Base-by-base conservation (phyloP, 1,140 invertebrate species). In the Meloidogyne hapla region DNA sequence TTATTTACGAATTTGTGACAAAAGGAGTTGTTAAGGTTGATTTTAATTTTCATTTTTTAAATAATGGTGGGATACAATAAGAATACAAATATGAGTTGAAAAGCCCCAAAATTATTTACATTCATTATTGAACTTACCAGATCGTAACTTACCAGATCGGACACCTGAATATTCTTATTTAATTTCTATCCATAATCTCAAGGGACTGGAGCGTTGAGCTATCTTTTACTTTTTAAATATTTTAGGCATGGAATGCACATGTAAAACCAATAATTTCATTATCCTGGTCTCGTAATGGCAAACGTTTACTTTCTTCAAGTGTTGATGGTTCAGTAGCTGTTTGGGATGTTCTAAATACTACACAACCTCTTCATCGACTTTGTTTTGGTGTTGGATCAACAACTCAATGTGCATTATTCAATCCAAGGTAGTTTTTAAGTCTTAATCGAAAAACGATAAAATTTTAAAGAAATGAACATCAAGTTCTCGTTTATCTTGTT, bases 171-270 rank as follows among this genome's bases (percentile, higher is more conserved):
- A n/a, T n/a, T n/a, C n/a, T n/a, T n/a, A n/a, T n/a, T n/a, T n/a
- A n/a, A n/a, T n/a, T n/a, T n/a, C n/a, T n/a, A n/a, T n/a, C n/a
- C n/a, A n/a, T n/a, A n/a, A n/a, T n/a, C n/a, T n/a, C n/a, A n/a
- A n/a, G n/a, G n/a, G n/a, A n/a, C n/a, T n/a, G n/a, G n/a, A n/a
- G n/a, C n/a, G n/a, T n/a, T n/a, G n/a, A n/a, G n/a, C n/a, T n/a
- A n/a, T 8, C 25, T 21, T 63, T n/a, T 21, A 2, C 3, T 33
- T 6, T 25, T 12, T 18, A 26, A 79, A 18, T 23, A n/a, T 69
- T 80, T 83, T 67, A 80, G 79, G 21, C 81, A 9, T 81, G 80
- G 80, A 75, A 61, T 62, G 81, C 76, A 18, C 80, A 81, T 74
- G 80, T 81, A 38, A 83, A 83, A 38, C 80, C 80, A 56, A 76